Conservation (phyloP, 2,113 vertebrate genomes). For the Myotis brandtii region DNA sequence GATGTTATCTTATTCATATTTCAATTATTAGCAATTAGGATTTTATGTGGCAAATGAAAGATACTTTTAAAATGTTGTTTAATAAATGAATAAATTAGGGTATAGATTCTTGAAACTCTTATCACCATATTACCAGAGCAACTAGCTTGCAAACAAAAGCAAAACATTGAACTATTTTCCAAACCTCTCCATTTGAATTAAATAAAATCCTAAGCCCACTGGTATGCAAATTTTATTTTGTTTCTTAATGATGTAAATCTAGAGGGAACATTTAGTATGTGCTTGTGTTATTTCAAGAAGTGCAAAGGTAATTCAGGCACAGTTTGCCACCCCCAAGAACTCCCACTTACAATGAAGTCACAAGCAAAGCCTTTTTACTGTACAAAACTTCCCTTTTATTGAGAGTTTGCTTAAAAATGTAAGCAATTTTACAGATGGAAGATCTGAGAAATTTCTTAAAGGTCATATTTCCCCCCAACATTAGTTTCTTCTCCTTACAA, state of each 20-base stretch:
- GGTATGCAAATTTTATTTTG: slow-evolving; percentile 76
- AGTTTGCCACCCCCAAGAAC: slow-evolving; percentile 86
- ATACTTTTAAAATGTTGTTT: slow-evolving; percentile 14
- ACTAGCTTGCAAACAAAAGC: slow-evolving; percentile 8
- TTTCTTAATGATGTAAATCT: slow-evolving; percentile 77
- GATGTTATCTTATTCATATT: neutral
- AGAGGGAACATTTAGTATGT: slow-evolving; percentile 80
- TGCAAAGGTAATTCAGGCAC: slow-evolving; percentile 86
- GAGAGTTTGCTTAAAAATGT: slow-evolving; percentile 86
- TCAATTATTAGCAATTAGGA: neutral
- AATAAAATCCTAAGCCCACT: slow-evolving; percentile 51
- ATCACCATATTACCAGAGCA: neutral
- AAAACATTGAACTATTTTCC: slow-evolving; percentile 75
- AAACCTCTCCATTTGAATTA: slow-evolving; percentile 68
- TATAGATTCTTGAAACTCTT: slow-evolving; percentile 35
- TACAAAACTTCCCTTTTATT: slow-evolving; percentile 87
- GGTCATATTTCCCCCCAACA: slow-evolving; percentile 85
- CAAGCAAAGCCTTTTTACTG: slow-evolving; percentile 86
- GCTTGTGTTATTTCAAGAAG: slow-evolving; percentile 78
- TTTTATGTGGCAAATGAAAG: slow-evolving; percentile 11
- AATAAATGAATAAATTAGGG: slow-evolving; percentile 44
- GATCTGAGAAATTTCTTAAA: slow-evolving; percentile 85
- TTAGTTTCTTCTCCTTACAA: slow-evolving; percentile 76
- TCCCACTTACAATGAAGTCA: slow-evolving; percentile 87
- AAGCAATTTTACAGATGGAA: slow-evolving; percentile 86